Evolutionary conservation across 2,888 invertebrate species (phyloP).

Genomic region (Hipparchia sbordonii): DNA sequence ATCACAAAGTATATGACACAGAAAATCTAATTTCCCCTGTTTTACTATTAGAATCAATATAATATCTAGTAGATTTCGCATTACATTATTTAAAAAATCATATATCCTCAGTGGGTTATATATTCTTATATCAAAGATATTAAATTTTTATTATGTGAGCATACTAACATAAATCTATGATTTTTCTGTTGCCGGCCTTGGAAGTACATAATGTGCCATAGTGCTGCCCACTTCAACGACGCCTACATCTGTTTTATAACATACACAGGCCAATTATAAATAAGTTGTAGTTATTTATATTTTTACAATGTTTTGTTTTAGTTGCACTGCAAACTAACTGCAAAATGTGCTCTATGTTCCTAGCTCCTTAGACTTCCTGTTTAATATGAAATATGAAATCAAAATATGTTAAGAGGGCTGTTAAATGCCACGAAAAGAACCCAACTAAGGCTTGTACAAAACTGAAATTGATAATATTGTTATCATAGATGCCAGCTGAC

Average conservation of each 20-base stretch:
- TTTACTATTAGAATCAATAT: too few species aligned
- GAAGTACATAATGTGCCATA: conserved; percentile 9
- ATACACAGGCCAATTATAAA: neutral
- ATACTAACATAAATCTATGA: neutral
- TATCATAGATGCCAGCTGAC: too few species aligned
- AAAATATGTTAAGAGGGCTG: neutral
- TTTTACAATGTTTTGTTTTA: neutral
- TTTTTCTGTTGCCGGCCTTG: conserved; percentile 14
- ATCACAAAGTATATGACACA: too few species aligned
- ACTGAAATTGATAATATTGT: neutral
- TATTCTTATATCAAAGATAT: too few species aligned
- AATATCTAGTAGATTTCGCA: too few species aligned
- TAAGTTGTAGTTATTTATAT: neutral
- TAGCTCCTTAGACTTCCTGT: neutral
- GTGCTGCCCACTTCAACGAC: conserved; percentile 15
- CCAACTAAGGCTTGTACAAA: neutral
- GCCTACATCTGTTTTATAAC: conserved; percentile 11
- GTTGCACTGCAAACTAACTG: neutral
- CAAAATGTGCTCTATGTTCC: neutral
- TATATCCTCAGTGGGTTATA: too few species aligned
- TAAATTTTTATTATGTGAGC: neutral
- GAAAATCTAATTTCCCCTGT: too few species aligned
- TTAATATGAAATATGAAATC: neutral
- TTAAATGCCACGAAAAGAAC: neutral
- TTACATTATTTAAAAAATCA: too few species aligned